Base-by-base conservation (phyloP, 2,888 invertebrate genomes). In the Trimorus sp. region DNA sequence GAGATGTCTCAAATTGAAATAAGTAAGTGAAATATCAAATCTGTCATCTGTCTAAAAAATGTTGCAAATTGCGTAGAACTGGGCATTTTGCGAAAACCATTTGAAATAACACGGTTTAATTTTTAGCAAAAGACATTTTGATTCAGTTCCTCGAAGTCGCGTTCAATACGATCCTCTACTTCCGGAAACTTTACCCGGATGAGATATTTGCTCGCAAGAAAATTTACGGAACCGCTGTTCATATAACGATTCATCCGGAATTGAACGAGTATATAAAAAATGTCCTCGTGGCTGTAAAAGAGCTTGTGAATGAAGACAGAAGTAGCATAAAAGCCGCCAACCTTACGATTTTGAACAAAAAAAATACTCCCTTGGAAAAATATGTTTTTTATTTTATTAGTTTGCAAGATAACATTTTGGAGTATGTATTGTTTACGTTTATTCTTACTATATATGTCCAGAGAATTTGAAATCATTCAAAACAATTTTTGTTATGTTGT, bases 71-170 rank as follows among this genome's bases (percentile, higher is more conserved):
- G 26, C 26, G 4, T 26, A 26, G 4, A 26, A 26, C 26, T 26
- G 26, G 26, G 4, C 26, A 1, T 26, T 26, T 26, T 26, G 26
- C 26, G 4, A 26, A 26, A 26, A 26, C 26, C 2, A 26, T 26
- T 26, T 26, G 26, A 26, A 26, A 26, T 26, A 26, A 26, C 26
- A 26, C 26, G 26, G 26, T 26, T 26, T 26, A 26, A 26, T 26
- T 26, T 26, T 26, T 26, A 26, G 26, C 1, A 71, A 85, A 92
- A 40, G 94, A 95, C 85, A 91, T 95, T 66, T 90, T 94, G n/a
- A 86, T 94, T 70, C 95, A 95, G 91, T 95, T 95, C 89, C 89
- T 96, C 37, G 94, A 94, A 87, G 93, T 95, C 36, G 93, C 94
- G 0, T 93, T 95, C 79, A 94, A 95, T 86, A 93, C 92, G 73